Evolutionary conservation across 2,797 vertebrate genomes (phyloP).

Genomic region (Anguilla obscura): DNA sequence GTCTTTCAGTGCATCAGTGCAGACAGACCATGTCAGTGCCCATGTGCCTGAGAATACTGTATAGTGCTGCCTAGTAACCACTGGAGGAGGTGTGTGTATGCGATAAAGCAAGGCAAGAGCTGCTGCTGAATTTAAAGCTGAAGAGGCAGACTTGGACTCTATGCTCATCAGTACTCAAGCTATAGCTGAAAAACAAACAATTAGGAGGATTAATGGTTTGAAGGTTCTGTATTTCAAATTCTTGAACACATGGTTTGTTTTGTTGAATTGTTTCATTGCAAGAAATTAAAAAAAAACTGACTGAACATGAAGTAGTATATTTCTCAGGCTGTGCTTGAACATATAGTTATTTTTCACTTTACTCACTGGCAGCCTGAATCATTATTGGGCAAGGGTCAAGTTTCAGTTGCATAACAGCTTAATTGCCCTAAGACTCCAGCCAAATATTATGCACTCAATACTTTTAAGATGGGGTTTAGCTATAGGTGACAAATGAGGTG

Average conservation of each 20-base stretch:
- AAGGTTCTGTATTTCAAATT: background rate
- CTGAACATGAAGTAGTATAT: background rate
- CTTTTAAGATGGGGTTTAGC: background rate
- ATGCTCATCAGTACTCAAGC: background rate
- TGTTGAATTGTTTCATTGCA: background rate
- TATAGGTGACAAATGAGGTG: background rate
- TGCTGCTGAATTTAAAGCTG: background rate
- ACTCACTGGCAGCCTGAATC: background rate
- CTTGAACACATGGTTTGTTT: background rate
- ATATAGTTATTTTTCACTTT: background rate
- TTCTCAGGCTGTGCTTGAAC: background rate
- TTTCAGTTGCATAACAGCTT: background rate
- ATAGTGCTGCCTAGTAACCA: slow-evolving; percentile 6
- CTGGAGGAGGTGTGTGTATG: background rate
- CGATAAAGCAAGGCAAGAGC: background rate
- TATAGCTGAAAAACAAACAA: background rate
- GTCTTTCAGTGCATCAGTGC: background rate
- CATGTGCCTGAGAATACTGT: slow-evolving; percentile 6
- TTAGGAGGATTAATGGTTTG: background rate
- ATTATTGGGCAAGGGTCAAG: background rate
- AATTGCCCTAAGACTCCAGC: background rate
- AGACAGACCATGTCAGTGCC: background rate
- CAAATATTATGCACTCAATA: background rate
- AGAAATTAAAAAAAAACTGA: background rate
- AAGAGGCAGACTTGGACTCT: background rate